A percentile compares a stretch with the other conserved stretches of the same genome.
These are phyloP conservation scores for Chionoecetes opilio DNA, from an alignment of 1,140 invertebrate species.

Conservation along the genomic window DNA sequence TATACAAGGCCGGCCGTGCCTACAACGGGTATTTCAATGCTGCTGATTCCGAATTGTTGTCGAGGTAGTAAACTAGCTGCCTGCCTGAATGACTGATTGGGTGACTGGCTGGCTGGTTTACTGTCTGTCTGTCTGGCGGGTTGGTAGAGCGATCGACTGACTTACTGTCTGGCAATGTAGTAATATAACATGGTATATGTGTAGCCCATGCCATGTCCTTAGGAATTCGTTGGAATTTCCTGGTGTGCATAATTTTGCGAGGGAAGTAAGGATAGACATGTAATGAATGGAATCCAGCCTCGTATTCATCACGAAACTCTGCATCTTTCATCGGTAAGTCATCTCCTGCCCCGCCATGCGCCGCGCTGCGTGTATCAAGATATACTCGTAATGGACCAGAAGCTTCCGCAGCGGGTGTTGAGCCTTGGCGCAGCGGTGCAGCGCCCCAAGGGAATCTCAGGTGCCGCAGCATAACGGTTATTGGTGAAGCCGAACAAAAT, in stretches of 20 bases:
- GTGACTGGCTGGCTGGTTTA: not conserved
- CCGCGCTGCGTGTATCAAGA: not conserved
- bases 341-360: not conserved
- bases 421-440: not conserved
- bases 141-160: not conserved
- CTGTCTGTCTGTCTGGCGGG: not conserved
- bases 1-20: not conserved
- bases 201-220: too few species aligned
- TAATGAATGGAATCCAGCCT: not conserved
- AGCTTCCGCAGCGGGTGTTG: not conserved
- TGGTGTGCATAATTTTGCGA: too few species aligned
- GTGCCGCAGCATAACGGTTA: not conserved
- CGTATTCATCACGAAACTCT: not conserved
- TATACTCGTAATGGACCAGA: not conserved
- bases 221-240: too few species aligned
- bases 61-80: not conserved
- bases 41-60: conserved; percentile 19
- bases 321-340: not conserved
- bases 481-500: not conserved
- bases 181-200: too few species aligned
- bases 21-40: conserved; percentile 16
- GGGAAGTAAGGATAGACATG: not conserved
- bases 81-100: not conserved
- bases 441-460: not conserved
- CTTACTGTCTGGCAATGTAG: too few species aligned